Conservation (phyloP, 2,797 vertebrate genomes). For the Oreonectes daqikongensis region DNA sequence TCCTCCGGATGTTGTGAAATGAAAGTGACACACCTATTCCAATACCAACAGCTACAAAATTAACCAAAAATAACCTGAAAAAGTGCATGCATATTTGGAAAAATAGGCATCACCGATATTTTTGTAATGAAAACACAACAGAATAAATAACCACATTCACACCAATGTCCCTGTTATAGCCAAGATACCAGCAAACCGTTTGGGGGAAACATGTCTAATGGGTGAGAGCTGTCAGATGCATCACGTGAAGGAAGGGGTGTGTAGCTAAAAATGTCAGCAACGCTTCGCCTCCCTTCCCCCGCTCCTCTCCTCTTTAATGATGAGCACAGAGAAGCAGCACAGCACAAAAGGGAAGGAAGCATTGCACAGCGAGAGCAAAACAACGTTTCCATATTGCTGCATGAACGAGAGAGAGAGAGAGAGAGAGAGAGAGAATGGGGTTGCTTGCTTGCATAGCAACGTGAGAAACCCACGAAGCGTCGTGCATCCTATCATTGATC, state of each 20-base stretch:
- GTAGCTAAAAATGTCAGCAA: neutral
- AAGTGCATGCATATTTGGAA: too few species aligned
- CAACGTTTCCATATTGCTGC: neutral
- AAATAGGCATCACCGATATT: neutral
- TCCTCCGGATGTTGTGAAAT: neutral
- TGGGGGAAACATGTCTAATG: neutral
- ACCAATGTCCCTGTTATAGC: neutral
- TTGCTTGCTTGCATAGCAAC: slow-evolving; percentile 15
- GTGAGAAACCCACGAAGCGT: neutral
- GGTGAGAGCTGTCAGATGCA: slow-evolving; percentile 61
- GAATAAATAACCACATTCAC: neutral
- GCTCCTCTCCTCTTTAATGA: neutral
- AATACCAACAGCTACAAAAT: neutral
- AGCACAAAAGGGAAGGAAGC: neutral
- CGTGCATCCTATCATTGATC: neutral
- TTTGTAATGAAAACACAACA: neutral
- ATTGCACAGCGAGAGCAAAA: neutral
- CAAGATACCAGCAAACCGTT: neutral
- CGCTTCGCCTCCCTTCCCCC: slow-evolving; percentile 12
- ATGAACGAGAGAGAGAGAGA: neutral
- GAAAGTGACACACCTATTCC: neutral
- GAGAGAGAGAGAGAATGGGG: neutral
- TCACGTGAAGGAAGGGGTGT: slow-evolving; percentile 59
- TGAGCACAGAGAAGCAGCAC: neutral
- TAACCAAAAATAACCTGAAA: neutral